Evolutionary conservation across 2,797 vertebrate species (phyloP).

Genomic region (Prionace glauca): DNA sequence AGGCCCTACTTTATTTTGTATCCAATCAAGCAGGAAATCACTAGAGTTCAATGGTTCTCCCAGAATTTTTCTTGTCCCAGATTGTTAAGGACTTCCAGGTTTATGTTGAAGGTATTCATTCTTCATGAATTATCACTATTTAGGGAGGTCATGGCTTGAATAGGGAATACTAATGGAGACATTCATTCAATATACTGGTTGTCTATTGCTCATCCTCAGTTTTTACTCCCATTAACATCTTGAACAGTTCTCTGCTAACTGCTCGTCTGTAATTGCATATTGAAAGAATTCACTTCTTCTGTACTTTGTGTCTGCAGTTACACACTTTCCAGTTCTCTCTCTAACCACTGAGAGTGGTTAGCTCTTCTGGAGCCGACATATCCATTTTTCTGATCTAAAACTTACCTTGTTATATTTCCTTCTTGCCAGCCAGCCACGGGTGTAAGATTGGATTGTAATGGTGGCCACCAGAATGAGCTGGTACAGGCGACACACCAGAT

Average conservation of each 20-base stretch:
- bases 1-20: background rate
- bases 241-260: background rate
- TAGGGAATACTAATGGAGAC: background rate
- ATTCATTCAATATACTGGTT: background rate
- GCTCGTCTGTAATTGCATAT: background rate
- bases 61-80: background rate
- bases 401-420: constrained; percentile 76
- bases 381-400: background rate
- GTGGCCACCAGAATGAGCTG: constrained; percentile 68
- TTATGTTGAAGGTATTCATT: background rate
- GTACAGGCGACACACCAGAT: constrained; percentile 73
- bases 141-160: background rate
- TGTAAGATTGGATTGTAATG: constrained; percentile 81
- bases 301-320: background rate
- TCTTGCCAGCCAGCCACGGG: constrained; percentile 80
- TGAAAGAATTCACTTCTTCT: background rate
- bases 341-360: background rate
- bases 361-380: background rate
- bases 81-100: background rate
- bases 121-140: background rate
- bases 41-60: background rate
- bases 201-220: background rate
- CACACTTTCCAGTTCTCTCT: background rate
- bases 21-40: background rate
- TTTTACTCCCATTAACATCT: background rate